These are phyloP conservation scores for Nasonia oneida DNA, from an alignment of 2,888 invertebrate genomes.

Conservation along the genomic window DNA sequence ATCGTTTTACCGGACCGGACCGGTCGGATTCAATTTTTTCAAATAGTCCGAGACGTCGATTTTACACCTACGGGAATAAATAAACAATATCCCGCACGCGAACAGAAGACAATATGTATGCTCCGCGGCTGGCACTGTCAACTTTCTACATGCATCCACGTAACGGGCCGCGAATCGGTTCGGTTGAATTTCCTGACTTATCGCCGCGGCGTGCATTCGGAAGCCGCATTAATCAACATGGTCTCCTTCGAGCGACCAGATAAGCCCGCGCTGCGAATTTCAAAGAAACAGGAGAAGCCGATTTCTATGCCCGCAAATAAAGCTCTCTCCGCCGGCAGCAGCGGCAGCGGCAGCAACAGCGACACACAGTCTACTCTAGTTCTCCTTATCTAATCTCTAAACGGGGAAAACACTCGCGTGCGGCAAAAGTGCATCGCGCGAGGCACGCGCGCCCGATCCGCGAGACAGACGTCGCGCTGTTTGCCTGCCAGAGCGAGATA, in stretches of 20 bases:
- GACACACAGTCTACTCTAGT: slow-evolving; percentile 59
- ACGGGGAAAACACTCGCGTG: slow-evolving; percentile 30
- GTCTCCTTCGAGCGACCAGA: slow-evolving; percentile 51
- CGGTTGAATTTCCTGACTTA: slow-evolving; percentile 36
- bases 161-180: neutral
- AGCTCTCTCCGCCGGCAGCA: slow-evolving; percentile 6
- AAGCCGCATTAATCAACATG: slow-evolving; percentile 47
- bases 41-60: neutral
- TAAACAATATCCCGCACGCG: neutral
- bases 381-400: slow-evolving; percentile 59
- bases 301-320: slow-evolving; percentile 47
- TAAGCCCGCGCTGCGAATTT: neutral
- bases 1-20: too few relatives aligned
- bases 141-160: slow-evolving; percentile 1
- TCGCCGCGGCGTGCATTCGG: slow-evolving; percentile 20
- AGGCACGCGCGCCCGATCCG: slow-evolving; percentile 11
- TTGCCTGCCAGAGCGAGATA: slow-evolving; percentile 41
- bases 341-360: slow-evolving; percentile 14
- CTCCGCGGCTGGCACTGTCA: neutral
- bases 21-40: neutral
- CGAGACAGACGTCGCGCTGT: slow-evolving; percentile 18
- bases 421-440: slow-evolving; percentile 4
- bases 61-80: neutral
- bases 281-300: slow-evolving; percentile 18
- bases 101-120: neutral